Conservation (phyloP, 2,113 vertebrate genomes). For the Parus major region DNA sequence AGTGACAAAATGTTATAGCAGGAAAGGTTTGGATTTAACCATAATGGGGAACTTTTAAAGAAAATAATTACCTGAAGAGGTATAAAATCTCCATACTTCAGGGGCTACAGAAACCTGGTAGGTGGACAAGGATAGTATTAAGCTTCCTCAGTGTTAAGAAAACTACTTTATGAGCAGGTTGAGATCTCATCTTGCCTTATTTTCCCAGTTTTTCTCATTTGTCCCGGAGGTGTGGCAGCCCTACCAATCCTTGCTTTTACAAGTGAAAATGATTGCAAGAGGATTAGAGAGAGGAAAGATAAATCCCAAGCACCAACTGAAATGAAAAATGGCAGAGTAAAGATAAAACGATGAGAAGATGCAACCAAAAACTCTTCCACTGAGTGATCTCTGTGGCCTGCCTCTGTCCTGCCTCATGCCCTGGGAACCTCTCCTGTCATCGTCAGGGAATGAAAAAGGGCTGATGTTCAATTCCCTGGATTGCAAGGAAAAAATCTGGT, state of each 20-base stretch:
- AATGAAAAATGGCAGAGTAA: neutral
- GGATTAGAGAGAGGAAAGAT: neutral
- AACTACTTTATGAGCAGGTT: neutral
- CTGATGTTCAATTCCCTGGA: neutral
- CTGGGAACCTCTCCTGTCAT: neutral
- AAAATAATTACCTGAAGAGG: neutral
- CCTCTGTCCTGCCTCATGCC: neutral
- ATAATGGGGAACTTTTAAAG: neutral
- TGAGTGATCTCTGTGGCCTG: neutral
- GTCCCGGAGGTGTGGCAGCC: neutral
- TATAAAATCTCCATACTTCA: neutral
- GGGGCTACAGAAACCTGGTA: neutral
- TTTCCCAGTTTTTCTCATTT: neutral
- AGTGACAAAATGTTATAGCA: neutral
- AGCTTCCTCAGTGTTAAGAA: neutral
- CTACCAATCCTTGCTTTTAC: neutral
- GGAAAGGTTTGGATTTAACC: neutral
- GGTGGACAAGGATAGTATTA: neutral
- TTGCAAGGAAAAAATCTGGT: neutral
- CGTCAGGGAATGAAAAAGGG: neutral
- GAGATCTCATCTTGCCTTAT: neutral
- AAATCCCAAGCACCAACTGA: neutral
- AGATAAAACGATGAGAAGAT: neutral
- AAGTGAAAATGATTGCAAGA: neutral
- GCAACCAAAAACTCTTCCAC: neutral